phyloP scores from a whole-genome alignment of 2,797 vertebrate species.

The Smutsia gigantea region DNA sequence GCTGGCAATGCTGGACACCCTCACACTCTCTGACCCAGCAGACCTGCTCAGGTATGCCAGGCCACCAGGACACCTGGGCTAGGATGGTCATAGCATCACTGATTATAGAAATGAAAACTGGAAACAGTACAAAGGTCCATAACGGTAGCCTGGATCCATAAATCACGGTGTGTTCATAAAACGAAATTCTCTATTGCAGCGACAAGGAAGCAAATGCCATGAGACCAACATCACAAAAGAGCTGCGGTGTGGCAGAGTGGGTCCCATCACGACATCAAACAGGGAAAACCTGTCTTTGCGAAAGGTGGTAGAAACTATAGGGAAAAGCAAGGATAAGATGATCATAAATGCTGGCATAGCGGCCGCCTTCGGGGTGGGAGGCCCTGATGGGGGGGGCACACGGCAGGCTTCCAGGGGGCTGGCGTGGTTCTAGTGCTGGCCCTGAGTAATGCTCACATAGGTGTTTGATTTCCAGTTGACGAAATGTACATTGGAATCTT shows the following conservation, averaged over 20 bases:
- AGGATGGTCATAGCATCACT: too few species aligned
- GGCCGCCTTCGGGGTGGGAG: too few species aligned
- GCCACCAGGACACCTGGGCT: background rate
- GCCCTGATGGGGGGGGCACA: accelerated
- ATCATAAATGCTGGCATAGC: accelerated
- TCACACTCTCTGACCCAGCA: background rate
- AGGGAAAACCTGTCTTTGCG: accelerated
- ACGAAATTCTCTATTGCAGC: accelerated
- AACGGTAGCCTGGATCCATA: accelerated
- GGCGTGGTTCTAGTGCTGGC: background rate
- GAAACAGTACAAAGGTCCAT: accelerated
- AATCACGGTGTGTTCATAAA: accelerated
- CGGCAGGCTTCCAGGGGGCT: background rate
- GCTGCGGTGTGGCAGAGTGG: accelerated
- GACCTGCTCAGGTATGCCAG: accelerated
- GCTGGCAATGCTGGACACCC: background rate
- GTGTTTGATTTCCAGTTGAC: background rate
- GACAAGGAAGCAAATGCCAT: accelerated
- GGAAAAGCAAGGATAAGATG: background rate
- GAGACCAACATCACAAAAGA: accelerated
- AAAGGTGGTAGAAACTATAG: background rate
- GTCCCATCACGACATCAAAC: accelerated
- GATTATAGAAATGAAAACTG: accelerated
- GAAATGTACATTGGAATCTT: background rate
- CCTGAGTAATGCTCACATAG: background rate